Base-by-base conservation (phyloP, 2,888 invertebrate species). In the Listrodromus nycthemerus region DNA sequence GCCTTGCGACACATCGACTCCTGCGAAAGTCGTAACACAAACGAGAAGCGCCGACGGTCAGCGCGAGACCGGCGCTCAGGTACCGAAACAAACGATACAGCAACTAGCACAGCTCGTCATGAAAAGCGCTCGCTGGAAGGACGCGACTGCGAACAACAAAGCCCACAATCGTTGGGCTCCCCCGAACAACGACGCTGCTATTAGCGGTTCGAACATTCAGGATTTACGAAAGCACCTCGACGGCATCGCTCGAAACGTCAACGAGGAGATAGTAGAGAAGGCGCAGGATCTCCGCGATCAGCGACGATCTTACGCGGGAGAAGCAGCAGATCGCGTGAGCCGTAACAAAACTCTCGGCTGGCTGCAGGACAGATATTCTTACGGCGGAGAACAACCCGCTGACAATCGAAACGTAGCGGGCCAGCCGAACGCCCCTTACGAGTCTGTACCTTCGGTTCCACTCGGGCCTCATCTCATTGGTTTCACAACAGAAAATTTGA, bases 91-190 rank as follows among this genome's bases (percentile, higher is more conserved):
- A 63, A 91, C 91, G 3, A 92, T 93, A 78, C 93, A 92, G 50
- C 92, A 93, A 19, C 83, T 93, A 16, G 92, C 92, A 13, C 90
- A 91, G n/a, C 84, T 91, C 1, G 91, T 93, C 1, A 93, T 92
- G 93, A 92, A 93, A 37, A 91, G 92, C 45, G 91, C 91, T 1
- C 91, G 93, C n/a, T 93, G 93, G 93, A 89, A 89, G 27, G 88
- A 92, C 52, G 75, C 77, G 5, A 85, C 86, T 16, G 45, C 67
- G 1, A 67, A 55, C 73, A 21, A 75, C 55, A 66, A 71, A n/a
- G 13, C 70, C 0, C 81, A 85, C 7, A 81, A 86, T 79, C 80
- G 71, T n/a, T 74, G 45, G 27, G 70, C 82, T 30, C 55, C 82
- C 19, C 6, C 27, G 30, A 0, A 24, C 2, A 50, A 65, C 8